These are phyloP conservation scores for Murina feae DNA, from an alignment of 2,113 vertebrate species.

Conservation along the genomic window DNA sequence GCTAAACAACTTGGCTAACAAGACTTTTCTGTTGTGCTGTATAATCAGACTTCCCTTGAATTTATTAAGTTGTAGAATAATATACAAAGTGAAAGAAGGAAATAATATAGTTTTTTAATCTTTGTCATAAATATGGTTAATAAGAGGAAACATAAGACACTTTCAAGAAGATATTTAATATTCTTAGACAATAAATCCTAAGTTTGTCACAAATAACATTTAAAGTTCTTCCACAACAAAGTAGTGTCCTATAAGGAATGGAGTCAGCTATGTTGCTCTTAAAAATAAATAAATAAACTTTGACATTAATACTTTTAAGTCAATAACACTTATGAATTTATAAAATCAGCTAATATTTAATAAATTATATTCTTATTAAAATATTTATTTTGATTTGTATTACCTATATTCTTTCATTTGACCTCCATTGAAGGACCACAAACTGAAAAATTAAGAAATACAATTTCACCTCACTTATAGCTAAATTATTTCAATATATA, in stretches of 20 bases:
- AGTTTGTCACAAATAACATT: not conserved
- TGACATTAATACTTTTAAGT: not conserved
- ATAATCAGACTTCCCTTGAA: not conserved
- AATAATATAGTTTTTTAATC: not conserved
- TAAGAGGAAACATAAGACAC: not conserved
- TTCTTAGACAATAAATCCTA: not conserved
- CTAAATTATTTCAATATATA: not conserved
- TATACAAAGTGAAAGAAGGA: not conserved
- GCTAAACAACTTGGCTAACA: not conserved
- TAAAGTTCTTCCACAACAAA: not conserved
- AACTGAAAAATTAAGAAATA: not conserved
- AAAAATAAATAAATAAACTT: not conserved
- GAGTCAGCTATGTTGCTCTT: not conserved
- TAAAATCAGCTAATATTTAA: not conserved
- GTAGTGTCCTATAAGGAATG: not conserved
- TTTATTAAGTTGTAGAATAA: not conserved
- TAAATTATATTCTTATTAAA: not conserved
- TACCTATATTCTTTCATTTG: not conserved
- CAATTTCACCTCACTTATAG: not conserved
- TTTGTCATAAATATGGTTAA: not conserved
- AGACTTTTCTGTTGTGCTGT: not conserved
- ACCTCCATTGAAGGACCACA: constrained; percentile 24
- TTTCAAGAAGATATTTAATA: not conserved
- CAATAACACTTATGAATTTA: not conserved
- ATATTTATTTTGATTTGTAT: not conserved